These are phyloP conservation scores for Cervus canadensis DNA, from an alignment of 2,113 vertebrate species.

Conservation along the genomic window DNA sequence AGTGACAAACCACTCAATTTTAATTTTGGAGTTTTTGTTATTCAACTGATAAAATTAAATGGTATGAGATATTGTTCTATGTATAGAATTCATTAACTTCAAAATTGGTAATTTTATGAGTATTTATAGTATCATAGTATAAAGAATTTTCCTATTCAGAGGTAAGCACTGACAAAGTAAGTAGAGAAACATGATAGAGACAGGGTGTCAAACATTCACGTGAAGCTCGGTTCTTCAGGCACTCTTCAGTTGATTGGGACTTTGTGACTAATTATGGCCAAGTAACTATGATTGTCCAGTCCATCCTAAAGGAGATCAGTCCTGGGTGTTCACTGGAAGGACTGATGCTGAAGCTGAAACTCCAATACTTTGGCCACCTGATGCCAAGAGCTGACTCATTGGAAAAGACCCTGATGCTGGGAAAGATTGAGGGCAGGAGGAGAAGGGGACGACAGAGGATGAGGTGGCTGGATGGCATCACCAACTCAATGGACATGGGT, in stretches of 20 bases:
- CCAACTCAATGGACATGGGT: not conserved
- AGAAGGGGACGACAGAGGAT: not conserved
- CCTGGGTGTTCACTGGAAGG: not conserved
- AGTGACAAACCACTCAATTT: not conserved
- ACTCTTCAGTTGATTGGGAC: not conserved
- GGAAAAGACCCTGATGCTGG: not conserved
- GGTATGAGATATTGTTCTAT: not conserved
- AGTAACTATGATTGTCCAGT: not conserved
- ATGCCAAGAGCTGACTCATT: not conserved
- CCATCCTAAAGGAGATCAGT: not conserved
- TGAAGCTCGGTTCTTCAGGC: no score
- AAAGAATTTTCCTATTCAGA: not conserved
- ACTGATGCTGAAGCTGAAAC: not conserved
- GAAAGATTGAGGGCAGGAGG: not conserved
- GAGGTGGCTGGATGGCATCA: not conserved
- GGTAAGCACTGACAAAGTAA: not conserved
- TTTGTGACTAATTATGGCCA: not conserved
- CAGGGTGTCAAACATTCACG: accelerated
- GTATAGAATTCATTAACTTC: not conserved
- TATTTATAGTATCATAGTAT: not conserved
- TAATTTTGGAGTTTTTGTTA: not conserved
- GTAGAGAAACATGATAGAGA: not conserved
- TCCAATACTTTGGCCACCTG: not conserved
- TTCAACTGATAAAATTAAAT: not conserved
- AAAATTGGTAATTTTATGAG: not conserved